phyloP scores from a whole-genome alignment of 2,888 invertebrate species.

The Bombylius discolor region DNA sequence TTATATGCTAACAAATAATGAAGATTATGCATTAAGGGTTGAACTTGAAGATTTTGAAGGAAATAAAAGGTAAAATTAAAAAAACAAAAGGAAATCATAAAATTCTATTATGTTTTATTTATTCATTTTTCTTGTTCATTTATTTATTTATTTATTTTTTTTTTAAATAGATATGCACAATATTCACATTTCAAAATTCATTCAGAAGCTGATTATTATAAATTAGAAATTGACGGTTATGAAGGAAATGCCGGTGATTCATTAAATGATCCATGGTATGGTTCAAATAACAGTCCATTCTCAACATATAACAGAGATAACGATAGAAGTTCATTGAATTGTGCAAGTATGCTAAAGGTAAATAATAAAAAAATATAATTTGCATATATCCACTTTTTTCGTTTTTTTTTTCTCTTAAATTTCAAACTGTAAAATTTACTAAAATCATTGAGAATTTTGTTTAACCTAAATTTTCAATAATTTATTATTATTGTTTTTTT shows the following conservation, averaged over 20 bases:
- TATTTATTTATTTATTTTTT: no score
- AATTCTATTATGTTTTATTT: not conserved
- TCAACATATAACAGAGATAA: conserved; percentile 88
- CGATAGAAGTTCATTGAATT: conserved; percentile 79
- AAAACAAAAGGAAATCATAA: not conserved
- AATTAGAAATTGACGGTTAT: conserved; percentile 82
- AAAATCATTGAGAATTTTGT: not conserved
- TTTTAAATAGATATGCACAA: conserved; percentile 60
- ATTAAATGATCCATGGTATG: conserved; percentile 87
- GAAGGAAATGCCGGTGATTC: conserved; percentile 86
- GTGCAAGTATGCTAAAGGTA: conserved; percentile 78
- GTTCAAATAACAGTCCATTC: conserved; percentile 85
- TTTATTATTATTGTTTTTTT: not conserved
- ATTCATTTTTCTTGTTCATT: not conserved
- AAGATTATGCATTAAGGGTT: conserved; percentile 74
- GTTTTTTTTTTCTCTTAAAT: not conserved
- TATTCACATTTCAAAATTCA: conserved; percentile 87
- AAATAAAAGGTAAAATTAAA: conserved; percentile 57
- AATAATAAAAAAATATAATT: not conserved
- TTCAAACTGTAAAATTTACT: not conserved
- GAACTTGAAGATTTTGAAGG: conserved; percentile 88
- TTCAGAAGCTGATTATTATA: conserved; percentile 83
- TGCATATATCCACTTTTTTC: not conserved
- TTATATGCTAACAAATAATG: conserved; percentile 84
- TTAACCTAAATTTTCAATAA: no score